Conservation (phyloP, 2,888 invertebrate genomes). For the Mythimna lalbum region DNA sequence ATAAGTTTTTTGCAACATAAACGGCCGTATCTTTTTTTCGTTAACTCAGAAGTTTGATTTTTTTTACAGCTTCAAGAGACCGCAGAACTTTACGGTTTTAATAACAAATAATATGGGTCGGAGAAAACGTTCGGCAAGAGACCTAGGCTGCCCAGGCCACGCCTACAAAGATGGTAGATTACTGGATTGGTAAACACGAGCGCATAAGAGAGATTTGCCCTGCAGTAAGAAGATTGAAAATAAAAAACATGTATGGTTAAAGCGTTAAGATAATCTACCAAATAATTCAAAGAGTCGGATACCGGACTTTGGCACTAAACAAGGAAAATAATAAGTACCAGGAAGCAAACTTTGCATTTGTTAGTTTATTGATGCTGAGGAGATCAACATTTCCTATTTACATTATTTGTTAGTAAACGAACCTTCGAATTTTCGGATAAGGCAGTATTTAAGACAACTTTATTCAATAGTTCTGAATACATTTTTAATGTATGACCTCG, state of each 20-base stretch:
- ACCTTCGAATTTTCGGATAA: conserved; percentile 42
- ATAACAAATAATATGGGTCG: too few relatives aligned
- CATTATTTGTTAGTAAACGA: conserved; percentile 30
- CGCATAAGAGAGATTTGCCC: too few relatives aligned
- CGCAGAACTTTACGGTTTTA: too few relatives aligned
- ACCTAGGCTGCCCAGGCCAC: too few relatives aligned
- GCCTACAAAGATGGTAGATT: too few relatives aligned
- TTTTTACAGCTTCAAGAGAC: too few relatives aligned
- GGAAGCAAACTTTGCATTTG: conserved; percentile 28
- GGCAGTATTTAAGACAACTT: conserved; percentile 29
- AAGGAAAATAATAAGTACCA: conserved; percentile 9
- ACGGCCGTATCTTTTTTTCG: too few relatives aligned
- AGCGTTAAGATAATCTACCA: background rate
- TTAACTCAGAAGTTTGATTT: too few relatives aligned
- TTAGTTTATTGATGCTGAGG: conserved; percentile 26
- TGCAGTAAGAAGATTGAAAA: too few relatives aligned
- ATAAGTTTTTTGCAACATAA: too few relatives aligned
- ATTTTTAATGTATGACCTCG: conserved; percentile 10
- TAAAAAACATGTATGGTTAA: background rate
- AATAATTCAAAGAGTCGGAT: background rate
- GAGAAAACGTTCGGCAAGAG: too few relatives aligned
- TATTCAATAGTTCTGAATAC: background rate
- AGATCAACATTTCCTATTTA: conserved; percentile 47
- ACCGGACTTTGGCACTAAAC: conserved; percentile 2
- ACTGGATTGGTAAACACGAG: too few relatives aligned